Conservation (phyloP, 2,888 invertebrate genomes). For the Patella ulyssiponensis region DNA sequence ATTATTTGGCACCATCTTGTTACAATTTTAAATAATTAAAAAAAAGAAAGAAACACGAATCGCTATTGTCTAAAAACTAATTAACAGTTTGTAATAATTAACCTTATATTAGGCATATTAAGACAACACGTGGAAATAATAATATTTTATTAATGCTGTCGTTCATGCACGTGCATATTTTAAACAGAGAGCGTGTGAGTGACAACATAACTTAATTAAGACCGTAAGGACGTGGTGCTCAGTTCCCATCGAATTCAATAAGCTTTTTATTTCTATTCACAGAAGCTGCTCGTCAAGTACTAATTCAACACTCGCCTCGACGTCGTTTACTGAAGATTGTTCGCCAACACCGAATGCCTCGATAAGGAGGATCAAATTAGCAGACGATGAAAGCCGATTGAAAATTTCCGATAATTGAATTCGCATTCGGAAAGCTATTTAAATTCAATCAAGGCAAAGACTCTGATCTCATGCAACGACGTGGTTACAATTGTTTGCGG, state of each 20-base stretch:
- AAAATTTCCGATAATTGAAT: constrained; percentile 26
- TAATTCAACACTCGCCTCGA: neutral
- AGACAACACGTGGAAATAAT: neutral
- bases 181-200: neutral
- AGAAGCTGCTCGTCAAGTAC: neutral
- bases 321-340: neutral
- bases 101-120: neutral
- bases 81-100: neutral
- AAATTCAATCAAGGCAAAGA: constrained; percentile 28
- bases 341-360: neutral
- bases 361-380: constrained; percentile 21
- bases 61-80: neutral
- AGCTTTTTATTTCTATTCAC: constrained; percentile 11
- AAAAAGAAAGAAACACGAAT: too few species aligned
- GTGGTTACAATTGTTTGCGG: constrained; percentile 20
- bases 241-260: constrained; percentile 8
- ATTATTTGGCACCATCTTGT: too few species aligned
- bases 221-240: constrained; percentile 3
- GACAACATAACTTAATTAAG: constrained; percentile 13
- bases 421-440: constrained; percentile 29
- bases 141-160: neutral
- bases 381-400: constrained; percentile 21
- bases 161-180: neutral
- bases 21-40: too few species aligned
- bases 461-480: constrained; percentile 17